phyloP scores from a whole-genome alignment of 2,888 invertebrate species.

The Scaptomyza reducta region DNA sequence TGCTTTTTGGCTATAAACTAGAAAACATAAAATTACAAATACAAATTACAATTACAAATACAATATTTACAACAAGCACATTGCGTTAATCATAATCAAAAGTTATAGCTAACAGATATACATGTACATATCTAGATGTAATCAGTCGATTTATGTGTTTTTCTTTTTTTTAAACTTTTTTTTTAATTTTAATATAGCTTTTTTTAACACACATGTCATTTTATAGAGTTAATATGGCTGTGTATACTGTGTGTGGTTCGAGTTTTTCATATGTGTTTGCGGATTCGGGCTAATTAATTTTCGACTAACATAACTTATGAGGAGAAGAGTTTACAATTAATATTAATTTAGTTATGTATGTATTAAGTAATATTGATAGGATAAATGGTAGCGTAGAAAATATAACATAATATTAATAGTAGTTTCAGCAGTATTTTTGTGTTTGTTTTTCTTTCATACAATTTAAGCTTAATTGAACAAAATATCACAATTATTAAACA shows the following conservation, averaged over 20 bases:
- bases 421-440: not conserved
- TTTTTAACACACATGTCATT: slow-evolving; percentile 43
- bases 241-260: slow-evolving; percentile 38
- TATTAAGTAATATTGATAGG: slow-evolving; percentile 38
- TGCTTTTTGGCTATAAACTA: slow-evolving; percentile 70
- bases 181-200: slow-evolving; percentile 20
- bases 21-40: slow-evolving; percentile 70
- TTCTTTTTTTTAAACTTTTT: slow-evolving; percentile 1
- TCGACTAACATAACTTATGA: slow-evolving; percentile 67
- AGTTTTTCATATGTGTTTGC: slow-evolving; percentile 20
- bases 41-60: slow-evolving; percentile 44
- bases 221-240: slow-evolving; percentile 76
- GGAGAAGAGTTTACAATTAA: slow-evolving; percentile 63
- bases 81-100: slow-evolving; percentile 51
- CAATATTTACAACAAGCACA: slow-evolving; percentile 66
- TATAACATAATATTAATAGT: slow-evolving; percentile 47
- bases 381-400: slow-evolving; percentile 35
- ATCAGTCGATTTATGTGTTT: slow-evolving; percentile 70
- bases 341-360: slow-evolving; percentile 14
- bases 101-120: slow-evolving; percentile 56
- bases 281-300: slow-evolving; percentile 58
- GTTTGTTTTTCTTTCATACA: slow-evolving; percentile 14
- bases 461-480: slow-evolving; percentile 71
- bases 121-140: slow-evolving; percentile 67
- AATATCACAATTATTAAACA: slow-evolving; percentile 77